Base-by-base conservation (phyloP, 2,113 vertebrate genomes). In the Chionis minor region DNA sequence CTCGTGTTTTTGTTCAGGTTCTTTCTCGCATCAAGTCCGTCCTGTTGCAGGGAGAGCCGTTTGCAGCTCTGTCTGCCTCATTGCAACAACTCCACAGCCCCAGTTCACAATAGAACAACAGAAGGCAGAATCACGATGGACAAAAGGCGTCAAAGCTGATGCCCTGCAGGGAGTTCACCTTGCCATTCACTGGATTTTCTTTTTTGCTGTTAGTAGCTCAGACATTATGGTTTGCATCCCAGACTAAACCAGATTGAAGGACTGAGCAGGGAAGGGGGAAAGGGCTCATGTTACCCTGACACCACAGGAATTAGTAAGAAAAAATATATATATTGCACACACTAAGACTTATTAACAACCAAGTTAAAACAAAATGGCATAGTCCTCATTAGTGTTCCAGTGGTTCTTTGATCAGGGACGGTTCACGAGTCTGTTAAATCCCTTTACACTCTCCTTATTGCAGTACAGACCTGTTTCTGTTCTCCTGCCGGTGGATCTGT, bases 291-390 rank as follows among this genome's bases (percentile, higher is more conserved):
- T 96, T 97, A 98, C 92, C 96, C 95, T 96, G 97, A 98, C 97
- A 98, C 93, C 97, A 97, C 96, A 95, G 96, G 89, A 96, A 97
- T 98, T 98, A 98, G 97, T 98, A 97, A 97, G 97, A 97, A 98
- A 97, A 97, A 98, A 97, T 97, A 97, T 97, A 97, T 97, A 97
- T 97, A 97, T 94, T 96, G 96, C 98, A 98, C 97, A 97, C 97
- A 97, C 96, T 97, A 98, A 98, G 97, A 98, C 97, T 97, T 97
- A 97, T 97, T 97, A 98, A 98, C 96, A 97, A 98, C 93, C 70
- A 93, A 98, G 96, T 98, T 97, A 97, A 98, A 98, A 97, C 94
- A 96, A 97, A 98, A 97, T 94, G 95, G 96, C 96, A 91, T 95
- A 92, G 94, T 97, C 96, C 97, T 98, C 98, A 95, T 97, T 96